Percentiles rank a stretch among this genome's conserved stretches.
Evolutionary conservation across 30 jellyfish, hydroid and myxozoan genomes (phyloP).

Genomic region (Haliclystus octoradiatus): DNA sequence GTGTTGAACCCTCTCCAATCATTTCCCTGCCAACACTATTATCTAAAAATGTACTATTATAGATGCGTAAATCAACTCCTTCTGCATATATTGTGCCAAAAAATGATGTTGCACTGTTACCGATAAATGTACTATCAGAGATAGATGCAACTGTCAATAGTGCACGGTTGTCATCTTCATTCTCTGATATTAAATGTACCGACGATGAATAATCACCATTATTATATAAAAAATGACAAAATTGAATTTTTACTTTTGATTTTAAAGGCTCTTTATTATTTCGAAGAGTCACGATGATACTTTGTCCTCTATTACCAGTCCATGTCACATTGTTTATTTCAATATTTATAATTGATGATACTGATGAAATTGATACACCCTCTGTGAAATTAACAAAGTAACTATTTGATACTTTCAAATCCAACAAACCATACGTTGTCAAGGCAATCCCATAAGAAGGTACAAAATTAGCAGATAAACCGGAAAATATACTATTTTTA

Average conservation of each 20-base stretch:
- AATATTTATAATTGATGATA: constrained; percentile 10
- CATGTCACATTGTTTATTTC: constrained; percentile 12
- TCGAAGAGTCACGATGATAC: constrained; percentile 45
- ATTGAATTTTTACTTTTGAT: not conserved
- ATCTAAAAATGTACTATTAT: constrained; percentile 16
- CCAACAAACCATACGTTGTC: constrained; percentile 9
- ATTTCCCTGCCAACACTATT: constrained; percentile 79
- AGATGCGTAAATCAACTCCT: constrained; percentile 33
- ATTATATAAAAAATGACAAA: constrained; percentile 24
- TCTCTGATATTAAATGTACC: constrained; percentile 28
- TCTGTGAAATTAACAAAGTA: constrained; percentile 32
- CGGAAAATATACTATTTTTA: constrained; percentile 8
- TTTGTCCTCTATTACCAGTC: constrained; percentile 57
- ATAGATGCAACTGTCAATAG: constrained; percentile 16
- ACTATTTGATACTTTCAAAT: constrained; percentile 13
- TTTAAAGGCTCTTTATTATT: constrained; percentile 4
- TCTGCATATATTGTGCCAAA: constrained; percentile 93
- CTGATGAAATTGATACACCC: constrained; percentile 56
- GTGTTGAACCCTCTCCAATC: constrained; percentile 72
- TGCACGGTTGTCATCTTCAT: not conserved
- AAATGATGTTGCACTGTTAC: constrained; percentile 63
- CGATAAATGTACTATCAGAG: constrained; percentile 15
- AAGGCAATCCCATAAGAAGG: constrained; percentile 56
- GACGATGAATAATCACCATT: constrained; percentile 82
- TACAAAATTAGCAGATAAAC: constrained; percentile 13